Base-by-base conservation (phyloP, 2,888 invertebrate species). In the Temnothorax ravouxi region DNA sequence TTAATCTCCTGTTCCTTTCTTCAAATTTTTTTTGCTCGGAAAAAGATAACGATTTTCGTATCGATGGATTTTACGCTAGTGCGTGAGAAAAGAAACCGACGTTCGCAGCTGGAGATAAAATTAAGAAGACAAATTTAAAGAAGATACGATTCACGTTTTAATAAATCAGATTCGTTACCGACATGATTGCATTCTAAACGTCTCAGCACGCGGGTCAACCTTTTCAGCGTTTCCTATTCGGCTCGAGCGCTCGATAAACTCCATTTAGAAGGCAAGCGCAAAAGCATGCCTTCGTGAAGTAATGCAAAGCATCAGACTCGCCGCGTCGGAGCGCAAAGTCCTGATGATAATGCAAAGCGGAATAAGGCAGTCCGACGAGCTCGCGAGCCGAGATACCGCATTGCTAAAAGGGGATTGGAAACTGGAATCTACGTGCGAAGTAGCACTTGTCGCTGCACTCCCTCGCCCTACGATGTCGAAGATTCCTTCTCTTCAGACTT, bases 401-500 rank as follows among this genome's bases (percentile, higher is more conserved):
- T 87, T 82, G 83, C 86, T 88, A 91, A 67, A 47, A 88, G 88
- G 59, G 88, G 91, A 91, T 90, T 91, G 83, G 82, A 56, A 87
- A 84, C 83, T 85, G 85, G 61, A 89, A 89, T 90, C 88, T 89
- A 90, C 88, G 90, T 87, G 89, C 90, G 90, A 90, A 89, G 82
- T 80, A 88, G 83, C 90, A 88, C 84, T 88, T 87, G 88, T 86
- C 87, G 72, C 59, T 64, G 21, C 64, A 38, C 13, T 61, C 54
- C 18, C 44, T 34, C 52, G 44, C 29, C 59, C 50, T 71, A 44
- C 64, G 9, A 56, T 41, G 29, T 21, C 34, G 56, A 71, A 34
- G 29, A 34, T 38, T 56, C 59, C 56, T 34, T 13, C 80, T 38
- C 71, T 18, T 29, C 34, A 3, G 66, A 25, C 21, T 41, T 11